Percentiles rank a stretch among this genome's conserved stretches.
phyloP scores from a whole-genome alignment of 1,140 invertebrate genomes.

The Drosophila ironensis region DNA sequence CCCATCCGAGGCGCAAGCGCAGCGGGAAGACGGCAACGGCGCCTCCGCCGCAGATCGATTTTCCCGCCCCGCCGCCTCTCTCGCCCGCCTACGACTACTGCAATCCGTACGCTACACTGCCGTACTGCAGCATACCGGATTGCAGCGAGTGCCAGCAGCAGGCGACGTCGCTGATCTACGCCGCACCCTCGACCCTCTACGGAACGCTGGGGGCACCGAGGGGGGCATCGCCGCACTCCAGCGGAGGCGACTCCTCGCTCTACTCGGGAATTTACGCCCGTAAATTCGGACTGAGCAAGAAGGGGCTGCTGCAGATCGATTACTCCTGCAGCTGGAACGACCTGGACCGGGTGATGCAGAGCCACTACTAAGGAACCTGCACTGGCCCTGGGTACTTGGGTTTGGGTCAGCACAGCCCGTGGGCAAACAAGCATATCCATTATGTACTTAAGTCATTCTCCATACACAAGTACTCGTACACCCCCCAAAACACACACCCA shows the following conservation, averaged over 20 bases:
- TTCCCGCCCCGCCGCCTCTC: constrained; percentile 75
- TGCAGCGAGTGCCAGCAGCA: constrained; percentile 73
- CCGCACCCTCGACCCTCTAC: constrained; percentile 64
- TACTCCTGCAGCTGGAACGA: constrained; percentile 87
- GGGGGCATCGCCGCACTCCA: constrained; percentile 37
- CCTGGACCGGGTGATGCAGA: constrained; percentile 84
- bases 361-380: constrained; percentile 47
- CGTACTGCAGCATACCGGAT: constrained; percentile 74
- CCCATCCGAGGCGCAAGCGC: constrained; percentile 52
- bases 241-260: constrained; percentile 68
- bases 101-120: constrained; percentile 73
- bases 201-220: constrained; percentile 38
- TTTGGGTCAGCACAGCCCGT: constrained; percentile 46
- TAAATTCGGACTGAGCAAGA: constrained; percentile 85
- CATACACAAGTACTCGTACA: constrained; percentile 5
- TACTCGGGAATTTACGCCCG: constrained; percentile 75
- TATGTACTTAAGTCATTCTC: constrained; percentile 44
- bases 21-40: constrained; percentile 7
- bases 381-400: constrained; percentile 47
- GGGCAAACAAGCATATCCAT: constrained; percentile 21
- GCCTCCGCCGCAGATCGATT: constrained; percentile 61
- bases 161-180: constrained; percentile 60
- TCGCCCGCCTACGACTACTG: constrained; percentile 78
- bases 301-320: constrained; percentile 87
- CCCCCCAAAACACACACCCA: background rate